Base-by-base conservation (phyloP, 2,797 vertebrate genomes). In the Phalloptychus januarius region DNA sequence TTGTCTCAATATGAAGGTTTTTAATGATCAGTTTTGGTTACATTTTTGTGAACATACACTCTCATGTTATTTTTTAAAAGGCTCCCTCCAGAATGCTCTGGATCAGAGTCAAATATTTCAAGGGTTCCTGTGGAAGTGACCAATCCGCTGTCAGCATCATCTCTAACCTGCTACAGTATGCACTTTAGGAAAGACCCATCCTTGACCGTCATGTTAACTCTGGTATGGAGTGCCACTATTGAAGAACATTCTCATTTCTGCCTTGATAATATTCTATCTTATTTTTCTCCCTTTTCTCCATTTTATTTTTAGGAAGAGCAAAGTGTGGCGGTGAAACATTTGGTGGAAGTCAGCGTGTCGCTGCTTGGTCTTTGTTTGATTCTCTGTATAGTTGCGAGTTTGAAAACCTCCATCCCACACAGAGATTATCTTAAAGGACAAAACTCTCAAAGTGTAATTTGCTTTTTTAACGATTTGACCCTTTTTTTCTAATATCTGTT, bases 191-290 rank as follows among this genome's bases (percentile, higher is more conserved):
- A 91, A 73, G 95, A 96, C 79, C 93, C 94, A 13, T n/a, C 79
- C 23, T 90, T 96, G 74, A 94, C 93, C 0, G 89, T 95, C 79
- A 91, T 95, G 90, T 91, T 96, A 82, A 93, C 94, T 28, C 76
- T 88, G 95, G 96, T 96, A 91, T 50, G 45, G 36, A 76, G 6
- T 42, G 50, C 42, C 40, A 54, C 36, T 75, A 7, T 12, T 77
- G 0, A 78, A 72, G 67, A 75, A 56, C 23, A 54, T 8, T 20
- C 12, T 18, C 42, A 28, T 2, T 46, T 75, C 28, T 58, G 25
- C 12, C 3, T 38, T 63, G 25, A 36, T 71, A n/a, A 16, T 71
- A 25, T 67, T 50, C 31, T 7, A 0, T 5, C 36, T 0, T 50
- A 63, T 0, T 63, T 73, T 36, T 72, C 2, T 44, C 48, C 25